Conservation (phyloP, 2,113 vertebrate species). For the Syngnathoides biaculeatus region DNA sequence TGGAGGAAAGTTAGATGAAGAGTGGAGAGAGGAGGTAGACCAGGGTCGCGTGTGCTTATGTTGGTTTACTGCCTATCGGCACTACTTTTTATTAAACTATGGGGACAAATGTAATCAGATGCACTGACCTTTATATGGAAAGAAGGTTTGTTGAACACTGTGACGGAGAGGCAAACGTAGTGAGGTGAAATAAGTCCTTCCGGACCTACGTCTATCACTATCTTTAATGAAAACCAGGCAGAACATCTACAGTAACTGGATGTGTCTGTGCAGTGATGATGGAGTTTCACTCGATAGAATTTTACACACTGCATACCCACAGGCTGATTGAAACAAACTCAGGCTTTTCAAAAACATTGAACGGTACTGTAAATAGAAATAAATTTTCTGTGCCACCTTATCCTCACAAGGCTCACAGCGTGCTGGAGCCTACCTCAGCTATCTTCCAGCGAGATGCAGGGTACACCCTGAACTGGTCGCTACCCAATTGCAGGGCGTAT, state of each 20-base stretch:
- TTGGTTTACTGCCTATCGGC: conserved; percentile 73
- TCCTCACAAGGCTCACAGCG: no score
- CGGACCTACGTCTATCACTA: conserved; percentile 57
- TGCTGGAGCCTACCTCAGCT: no score
- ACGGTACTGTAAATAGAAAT: no score
- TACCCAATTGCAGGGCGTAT: no score
- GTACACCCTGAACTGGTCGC: no score
- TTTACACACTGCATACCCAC: conserved; percentile 49
- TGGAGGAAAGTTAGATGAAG: conserved; percentile 21
- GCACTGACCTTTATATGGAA: conserved; percentile 70
- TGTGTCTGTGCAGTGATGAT: conserved; percentile 44
- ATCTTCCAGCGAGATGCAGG: no score
- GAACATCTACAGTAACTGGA: conserved; percentile 34
- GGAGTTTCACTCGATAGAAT: conserved; percentile 52
- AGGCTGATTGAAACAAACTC: conserved; percentile 64
- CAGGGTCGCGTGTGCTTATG: conserved; percentile 63
- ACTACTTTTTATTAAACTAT: conserved; percentile 75
- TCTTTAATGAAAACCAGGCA: conserved; percentile 67
- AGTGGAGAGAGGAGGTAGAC: conserved; percentile 39
- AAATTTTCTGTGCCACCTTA: no score
- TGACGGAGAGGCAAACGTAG: conserved; percentile 41
- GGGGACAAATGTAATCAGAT: conserved; percentile 71
- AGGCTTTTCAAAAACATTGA: conserved; percentile 52
- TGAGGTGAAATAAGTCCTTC: conserved; percentile 54
- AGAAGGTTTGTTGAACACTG: conserved; percentile 44